A percentile compares a stretch with the other conserved stretches of the same genome.
These are phyloP conservation scores for Littorina saxatilis DNA, from an alignment of 1,140 invertebrate genomes.

Conservation along the genomic window DNA sequence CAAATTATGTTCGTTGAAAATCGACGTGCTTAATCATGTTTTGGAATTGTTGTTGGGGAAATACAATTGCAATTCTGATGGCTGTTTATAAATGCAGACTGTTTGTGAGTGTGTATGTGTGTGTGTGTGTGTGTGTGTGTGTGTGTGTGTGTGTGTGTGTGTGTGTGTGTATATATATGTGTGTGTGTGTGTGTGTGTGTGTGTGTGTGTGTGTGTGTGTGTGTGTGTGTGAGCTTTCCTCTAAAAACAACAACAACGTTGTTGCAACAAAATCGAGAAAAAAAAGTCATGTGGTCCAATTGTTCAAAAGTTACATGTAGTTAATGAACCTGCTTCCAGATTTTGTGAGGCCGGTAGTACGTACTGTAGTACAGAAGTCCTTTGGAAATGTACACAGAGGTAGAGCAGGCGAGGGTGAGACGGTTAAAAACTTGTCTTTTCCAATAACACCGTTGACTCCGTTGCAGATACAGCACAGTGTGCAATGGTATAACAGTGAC, in stretches of 20 bases:
- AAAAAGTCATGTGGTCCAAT: neutral
- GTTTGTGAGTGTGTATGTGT: too few relatives aligned
- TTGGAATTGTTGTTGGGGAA: too few relatives aligned
- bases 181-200: neutral
- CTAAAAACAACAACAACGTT: neutral
- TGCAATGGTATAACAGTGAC: neutral
- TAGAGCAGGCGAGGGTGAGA: neutral
- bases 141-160: neutral
- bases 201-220: neutral
- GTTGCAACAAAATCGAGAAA: neutral
- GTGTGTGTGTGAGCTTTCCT: neutral
- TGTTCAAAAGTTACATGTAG: too few relatives aligned
- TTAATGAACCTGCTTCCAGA: too few relatives aligned
- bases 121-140: too few relatives aligned
- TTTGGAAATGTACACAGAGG: too few relatives aligned
- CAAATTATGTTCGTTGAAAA: too few relatives aligned
- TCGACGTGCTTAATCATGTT: too few relatives aligned
- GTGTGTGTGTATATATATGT: neutral
- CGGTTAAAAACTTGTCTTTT: neutral
- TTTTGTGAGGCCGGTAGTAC: too few relatives aligned
- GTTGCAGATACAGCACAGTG: constrained; percentile 9
- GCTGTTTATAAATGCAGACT: neutral
- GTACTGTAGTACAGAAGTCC: too few relatives aligned
- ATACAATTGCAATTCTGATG: too few relatives aligned
- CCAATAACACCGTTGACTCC: neutral